A percentile compares a stretch with the other conserved stretches of the same genome.
Evolutionary conservation across 2,797 vertebrate species (phyloP).

Genomic region (Pangasius macronema): DNA sequence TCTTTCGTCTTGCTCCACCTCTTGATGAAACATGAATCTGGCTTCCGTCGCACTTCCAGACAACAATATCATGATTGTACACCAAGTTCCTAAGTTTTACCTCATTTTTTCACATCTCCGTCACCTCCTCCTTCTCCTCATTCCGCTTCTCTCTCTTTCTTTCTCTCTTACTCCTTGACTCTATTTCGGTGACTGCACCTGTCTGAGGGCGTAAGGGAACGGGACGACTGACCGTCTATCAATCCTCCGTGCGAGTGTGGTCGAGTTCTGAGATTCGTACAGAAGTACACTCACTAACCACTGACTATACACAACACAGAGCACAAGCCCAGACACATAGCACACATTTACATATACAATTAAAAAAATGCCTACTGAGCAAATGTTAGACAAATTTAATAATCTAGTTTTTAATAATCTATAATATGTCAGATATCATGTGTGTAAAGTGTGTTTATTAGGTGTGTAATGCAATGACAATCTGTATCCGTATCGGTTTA

Average conservation of each 20-base stretch:
- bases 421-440: neutral
- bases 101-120: constrained; percentile 19
- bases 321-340: neutral
- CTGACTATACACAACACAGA: neutral
- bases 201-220: no score
- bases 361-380: neutral
- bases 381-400: neutral
- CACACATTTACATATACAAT: neutral
- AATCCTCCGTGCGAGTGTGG: no score
- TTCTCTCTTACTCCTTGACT: constrained; percentile 28
- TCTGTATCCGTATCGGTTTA: neutral
- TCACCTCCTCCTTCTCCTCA: constrained; percentile 1
- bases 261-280: no score
- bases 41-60: neutral
- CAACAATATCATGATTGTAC: neutral
- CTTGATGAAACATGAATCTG: neutral
- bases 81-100: constrained; percentile 28
- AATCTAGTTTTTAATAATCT: neutral
- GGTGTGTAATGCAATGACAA: neutral
- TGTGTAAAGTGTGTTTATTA: neutral
- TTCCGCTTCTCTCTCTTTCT: constrained; percentile 42
- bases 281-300: neutral
- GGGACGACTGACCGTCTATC: no score
- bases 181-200: constrained; percentile 80
- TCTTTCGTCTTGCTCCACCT: neutral